These are phyloP conservation scores for Larimichthys polyactis DNA, from an alignment of 2,113 vertebrate species.

Conservation along the genomic window DNA sequence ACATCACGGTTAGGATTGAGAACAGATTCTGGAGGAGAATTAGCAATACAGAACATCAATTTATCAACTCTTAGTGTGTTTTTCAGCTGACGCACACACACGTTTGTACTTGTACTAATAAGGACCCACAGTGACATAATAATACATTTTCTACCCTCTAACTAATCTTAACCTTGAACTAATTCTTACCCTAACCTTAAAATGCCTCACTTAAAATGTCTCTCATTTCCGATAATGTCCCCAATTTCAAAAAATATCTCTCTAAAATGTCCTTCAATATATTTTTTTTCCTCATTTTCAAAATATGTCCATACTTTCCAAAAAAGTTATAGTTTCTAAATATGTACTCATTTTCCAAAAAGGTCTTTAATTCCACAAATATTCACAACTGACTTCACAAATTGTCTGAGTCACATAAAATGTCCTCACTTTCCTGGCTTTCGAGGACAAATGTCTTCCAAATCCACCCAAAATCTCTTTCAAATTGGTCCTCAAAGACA, in stretches of 20 bases:
- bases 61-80: constrained; percentile 2
- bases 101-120: constrained; percentile 19
- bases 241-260: not conserved
- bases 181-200: not conserved
- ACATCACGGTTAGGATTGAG: constrained; percentile 58
- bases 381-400: not conserved
- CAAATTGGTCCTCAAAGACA: constrained; percentile 42
- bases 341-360: not conserved
- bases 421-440: not conserved
- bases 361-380: not conserved
- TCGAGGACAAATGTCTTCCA: not conserved
- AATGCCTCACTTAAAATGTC: no score
- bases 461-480: not conserved
- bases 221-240: not conserved
- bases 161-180: not conserved
- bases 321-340: no score
- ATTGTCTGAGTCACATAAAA: not conserved
- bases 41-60: constrained; percentile 33
- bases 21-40: constrained; percentile 32
- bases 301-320: not conserved
- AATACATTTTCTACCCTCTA: not conserved
- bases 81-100: constrained; percentile 25
- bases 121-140: constrained; percentile 9
- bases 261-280: not conserved
- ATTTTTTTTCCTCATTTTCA: not conserved